Base-by-base conservation (phyloP, 2,888 invertebrate genomes). In the Cristatella mucedo region DNA sequence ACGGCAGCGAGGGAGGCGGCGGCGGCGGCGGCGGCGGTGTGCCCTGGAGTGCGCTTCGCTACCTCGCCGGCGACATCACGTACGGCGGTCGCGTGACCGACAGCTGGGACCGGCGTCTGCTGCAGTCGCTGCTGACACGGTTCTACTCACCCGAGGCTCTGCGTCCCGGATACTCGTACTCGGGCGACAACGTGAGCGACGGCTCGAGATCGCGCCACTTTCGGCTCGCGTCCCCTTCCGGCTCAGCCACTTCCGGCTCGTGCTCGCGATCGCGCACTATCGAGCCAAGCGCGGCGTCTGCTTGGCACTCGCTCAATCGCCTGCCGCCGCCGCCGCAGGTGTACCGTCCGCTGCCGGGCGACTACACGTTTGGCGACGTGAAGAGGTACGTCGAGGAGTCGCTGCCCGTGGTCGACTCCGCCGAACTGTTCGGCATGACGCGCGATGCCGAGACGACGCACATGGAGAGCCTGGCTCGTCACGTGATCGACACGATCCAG, bases 61-160 rank as follows among this genome's bases (percentile, higher is more conserved):
- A 62, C 42, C 49, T 63, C 33, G 61, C 61, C 36, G 63, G 65
- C 21, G 60, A 61, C 38, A 62, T 65, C 21, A 59, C 58, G 9
- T 65, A 60, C 46, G 65, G 65, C 9, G 65, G 65, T 2, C 52
- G 64, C 26, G 64, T 65, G 18, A 65, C 65, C 16, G 65, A 65
- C 44, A 61, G 63, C 42, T 56, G 55, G 55, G 65, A 65, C 45
- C 48, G 62, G 33, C 45, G 64, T 21, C 64, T 63, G 49, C 50
- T 65, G 2, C 55, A 56, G 36, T 51, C 54, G 21, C 49, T 63
- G 7, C 53, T 65, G 4, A 47, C 48, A 29, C 52, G 53, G 41
- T 64, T 62, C 48, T 63, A 61, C 50, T 53, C 50, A 37, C 54
- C 54, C 0, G 47, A 55, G 29, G 53, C 57, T 13, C 49, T 62